Evolutionary conservation across 2,113 vertebrate species (phyloP).

Genomic region (Ameiurus melas): DNA sequence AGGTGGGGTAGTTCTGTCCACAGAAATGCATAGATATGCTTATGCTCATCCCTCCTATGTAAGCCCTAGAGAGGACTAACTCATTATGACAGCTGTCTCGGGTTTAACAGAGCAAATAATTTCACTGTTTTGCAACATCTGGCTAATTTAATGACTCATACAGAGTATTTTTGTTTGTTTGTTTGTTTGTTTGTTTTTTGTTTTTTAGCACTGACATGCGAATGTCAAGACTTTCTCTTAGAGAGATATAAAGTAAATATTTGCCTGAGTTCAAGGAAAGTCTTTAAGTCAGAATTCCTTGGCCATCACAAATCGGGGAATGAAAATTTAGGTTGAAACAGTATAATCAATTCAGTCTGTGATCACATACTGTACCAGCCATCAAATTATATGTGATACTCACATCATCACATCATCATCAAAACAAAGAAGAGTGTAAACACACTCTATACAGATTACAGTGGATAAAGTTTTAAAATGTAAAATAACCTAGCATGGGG

Average conservation of each 20-base stretch:
- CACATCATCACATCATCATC: neutral
- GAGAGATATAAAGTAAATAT: neutral
- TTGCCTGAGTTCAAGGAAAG: neutral
- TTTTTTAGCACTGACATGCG: neutral
- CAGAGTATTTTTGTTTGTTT: neutral
- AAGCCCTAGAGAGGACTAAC: neutral
- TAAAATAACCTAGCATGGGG: neutral
- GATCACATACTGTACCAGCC: neutral
- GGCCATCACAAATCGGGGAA: neutral
- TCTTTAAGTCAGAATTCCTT: neutral
- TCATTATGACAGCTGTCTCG: neutral
- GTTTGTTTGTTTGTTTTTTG: too few species aligned
- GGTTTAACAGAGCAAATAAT: slow-evolving; percentile 4
- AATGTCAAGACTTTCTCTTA: neutral
- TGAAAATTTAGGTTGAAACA: neutral
- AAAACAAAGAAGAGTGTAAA: neutral
- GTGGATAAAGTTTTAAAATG: neutral
- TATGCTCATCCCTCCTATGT: slow-evolving; percentile 21
- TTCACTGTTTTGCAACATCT: slow-evolving; percentile 25
- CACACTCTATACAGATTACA: neutral
- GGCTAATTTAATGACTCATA: neutral
- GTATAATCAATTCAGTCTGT: neutral
- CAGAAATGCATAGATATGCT: slow-evolving; percentile 34
- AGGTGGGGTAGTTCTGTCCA: slow-evolving; percentile 35
- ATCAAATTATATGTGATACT: neutral